A percentile compares a stretch with the other conserved stretches of the same genome.
Conservation (phyloP, 2,888 invertebrate species). For the Acanthopleura granulata region DNA sequence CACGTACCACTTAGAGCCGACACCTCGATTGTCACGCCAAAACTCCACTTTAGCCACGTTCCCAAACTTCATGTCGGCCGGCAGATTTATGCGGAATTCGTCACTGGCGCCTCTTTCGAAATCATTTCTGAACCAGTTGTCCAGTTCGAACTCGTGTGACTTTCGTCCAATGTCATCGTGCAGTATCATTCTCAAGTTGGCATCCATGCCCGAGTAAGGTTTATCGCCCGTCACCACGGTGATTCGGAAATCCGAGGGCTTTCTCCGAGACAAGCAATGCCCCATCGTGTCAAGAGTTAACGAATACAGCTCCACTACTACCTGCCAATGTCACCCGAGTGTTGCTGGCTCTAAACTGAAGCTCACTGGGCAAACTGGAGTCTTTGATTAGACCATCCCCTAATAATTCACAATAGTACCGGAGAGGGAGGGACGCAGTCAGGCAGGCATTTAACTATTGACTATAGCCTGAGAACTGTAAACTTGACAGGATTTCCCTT, state of each 20-base stretch:
- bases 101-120: slow-evolving; percentile 58
- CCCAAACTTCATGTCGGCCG: slow-evolving; percentile 35
- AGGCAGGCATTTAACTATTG: too few relatives aligned
- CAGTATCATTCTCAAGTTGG: slow-evolving; percentile 68
- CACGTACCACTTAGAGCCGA: slow-evolving; percentile 69
- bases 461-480: too few relatives aligned
- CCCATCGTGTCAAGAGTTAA: slow-evolving; percentile 28
- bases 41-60: slow-evolving; percentile 58
- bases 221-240: slow-evolving; percentile 71
- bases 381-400: too few relatives aligned
- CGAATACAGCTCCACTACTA: too few relatives aligned
- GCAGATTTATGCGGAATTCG: slow-evolving; percentile 43
- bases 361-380: too few relatives aligned
- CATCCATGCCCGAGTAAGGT: slow-evolving; percentile 69
- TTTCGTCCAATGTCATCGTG: slow-evolving; percentile 65
- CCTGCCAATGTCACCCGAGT: too few relatives aligned
- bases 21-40: slow-evolving; percentile 64
- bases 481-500: too few relatives aligned
- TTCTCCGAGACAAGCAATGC: slow-evolving; percentile 24
- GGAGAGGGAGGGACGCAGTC: too few relatives aligned
- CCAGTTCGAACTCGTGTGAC: slow-evolving; percentile 63
- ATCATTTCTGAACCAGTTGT: slow-evolving; percentile 64
- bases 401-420: too few relatives aligned
- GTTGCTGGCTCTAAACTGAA: too few relatives aligned
- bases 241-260: slow-evolving; percentile 46